Evolutionary conservation across 2,113 vertebrate genomes (phyloP).

Genomic region (Castor canadensis): DNA sequence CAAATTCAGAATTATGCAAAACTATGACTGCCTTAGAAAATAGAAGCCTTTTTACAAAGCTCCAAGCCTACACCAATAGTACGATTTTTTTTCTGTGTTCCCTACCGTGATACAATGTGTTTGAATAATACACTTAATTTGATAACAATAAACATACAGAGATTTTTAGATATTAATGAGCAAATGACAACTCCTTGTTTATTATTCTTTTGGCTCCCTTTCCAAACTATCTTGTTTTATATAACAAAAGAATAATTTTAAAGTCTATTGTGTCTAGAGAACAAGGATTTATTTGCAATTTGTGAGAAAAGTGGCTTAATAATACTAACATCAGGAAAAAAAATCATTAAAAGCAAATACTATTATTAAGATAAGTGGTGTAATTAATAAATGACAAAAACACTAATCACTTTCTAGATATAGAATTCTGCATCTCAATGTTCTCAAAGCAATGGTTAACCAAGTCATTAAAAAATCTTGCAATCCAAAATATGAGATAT

Average conservation of each 20-base stretch:
- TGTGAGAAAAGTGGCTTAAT: neutral
- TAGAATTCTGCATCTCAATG: neutral
- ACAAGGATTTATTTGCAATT: neutral
- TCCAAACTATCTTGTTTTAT: neutral
- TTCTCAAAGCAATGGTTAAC: neutral
- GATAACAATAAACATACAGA: neutral
- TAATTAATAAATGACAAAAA: neutral
- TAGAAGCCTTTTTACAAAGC: neutral
- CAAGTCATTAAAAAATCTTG: neutral
- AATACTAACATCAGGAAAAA: neutral
- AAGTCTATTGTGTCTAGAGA: neutral
- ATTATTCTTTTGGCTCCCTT: neutral
- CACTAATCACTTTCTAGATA: neutral
- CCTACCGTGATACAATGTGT: neutral
- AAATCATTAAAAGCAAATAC: neutral
- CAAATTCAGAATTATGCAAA: neutral
- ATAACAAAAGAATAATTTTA: neutral
- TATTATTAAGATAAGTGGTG: neutral
- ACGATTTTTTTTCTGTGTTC: neutral
- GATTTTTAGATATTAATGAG: neutral
- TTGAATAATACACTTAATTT: conserved; percentile 26
- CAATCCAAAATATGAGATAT: neutral
- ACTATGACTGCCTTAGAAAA: conserved; percentile 5
- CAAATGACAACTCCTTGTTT: neutral
- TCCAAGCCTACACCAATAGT: neutral